phyloP scores from a whole-genome alignment of 2,888 invertebrate species.

The Limnephilus rhombicus region DNA sequence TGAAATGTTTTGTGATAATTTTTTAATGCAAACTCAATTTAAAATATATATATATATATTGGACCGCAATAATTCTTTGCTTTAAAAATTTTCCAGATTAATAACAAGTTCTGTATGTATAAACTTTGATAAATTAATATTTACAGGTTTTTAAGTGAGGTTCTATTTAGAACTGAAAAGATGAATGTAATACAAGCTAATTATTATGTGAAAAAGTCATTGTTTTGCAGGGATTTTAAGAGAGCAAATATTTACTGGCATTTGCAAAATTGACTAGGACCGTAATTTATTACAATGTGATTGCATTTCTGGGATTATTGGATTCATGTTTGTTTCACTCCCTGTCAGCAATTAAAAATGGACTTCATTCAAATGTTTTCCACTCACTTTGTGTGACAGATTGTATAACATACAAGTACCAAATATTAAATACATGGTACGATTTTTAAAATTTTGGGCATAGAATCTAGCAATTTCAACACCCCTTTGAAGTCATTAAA shows the following conservation, averaged over 20 bases:
- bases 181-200: neutral
- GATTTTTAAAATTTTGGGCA: neutral
- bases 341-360: neutral
- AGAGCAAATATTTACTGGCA: neutral
- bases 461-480: neutral
- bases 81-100: neutral
- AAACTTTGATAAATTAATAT: neutral
- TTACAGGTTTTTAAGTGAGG: neutral
- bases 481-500: no score
- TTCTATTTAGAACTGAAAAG: no score
- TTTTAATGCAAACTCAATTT: neutral
- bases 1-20: neutral
- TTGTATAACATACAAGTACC: neutral
- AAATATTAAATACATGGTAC: neutral
- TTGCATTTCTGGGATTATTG: neutral
- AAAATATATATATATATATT: neutral
- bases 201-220: neutral
- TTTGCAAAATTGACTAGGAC: neutral
- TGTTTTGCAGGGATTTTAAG: neutral
- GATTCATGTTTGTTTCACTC: neutral
- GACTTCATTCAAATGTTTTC: neutral
- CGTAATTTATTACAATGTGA: neutral
- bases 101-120: neutral
- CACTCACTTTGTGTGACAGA: neutral
- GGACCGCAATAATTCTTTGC: neutral